Base-by-base conservation (phyloP, 2,797 vertebrate species). In the Bufotes viridis region DNA sequence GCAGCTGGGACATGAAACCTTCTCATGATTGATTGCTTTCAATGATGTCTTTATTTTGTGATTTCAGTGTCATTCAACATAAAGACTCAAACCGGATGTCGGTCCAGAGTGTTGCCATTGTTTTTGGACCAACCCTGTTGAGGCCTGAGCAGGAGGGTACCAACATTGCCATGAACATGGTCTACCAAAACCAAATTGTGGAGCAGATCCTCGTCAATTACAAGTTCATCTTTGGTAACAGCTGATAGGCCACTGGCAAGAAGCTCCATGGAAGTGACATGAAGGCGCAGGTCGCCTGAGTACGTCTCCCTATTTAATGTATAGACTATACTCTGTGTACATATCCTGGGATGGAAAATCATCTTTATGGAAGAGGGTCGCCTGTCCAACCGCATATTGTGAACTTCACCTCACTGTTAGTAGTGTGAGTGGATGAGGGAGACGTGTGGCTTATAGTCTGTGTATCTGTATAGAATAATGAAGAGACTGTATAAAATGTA, bases 101-200 rank as follows among this genome's bases (percentile, higher is more conserved):
- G 0, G 93, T 96, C 53, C 98, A 99, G 93, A 97, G 96, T 24
- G 4, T 97, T 1, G 97, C 97, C 87, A 99, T 99, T 0, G 98
- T 99, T 83, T 98, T 98, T 0, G 98, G 98, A 2, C 98, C 98
- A 78, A 99, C 98, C 0, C 91, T 99, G 89, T 96, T 99, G 82
- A 94, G 96, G 17, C 97, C 98, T 0, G 96, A 97, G 86, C 92
- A 90, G 0, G 97, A 99, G 93, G 96, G 96, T 0, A 85, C 92
- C 53, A 97, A 95, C 92, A 96, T 98, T 94, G 96, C 97, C 11
- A 91, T 98, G 93, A 94, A 97, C 92, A 98, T 98, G 97, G 96
- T 98, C 69, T 98, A 97, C 94, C 98, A 99, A 95, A 99, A 97
- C 93, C 98, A 98, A 93, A 97, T 99, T 24, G 97, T 99, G 88